Evolutionary conservation across 2,797 vertebrate species (phyloP), one percentile per base, ranked within the genome.

Genomic region (Glossophaga mutica): DNA sequence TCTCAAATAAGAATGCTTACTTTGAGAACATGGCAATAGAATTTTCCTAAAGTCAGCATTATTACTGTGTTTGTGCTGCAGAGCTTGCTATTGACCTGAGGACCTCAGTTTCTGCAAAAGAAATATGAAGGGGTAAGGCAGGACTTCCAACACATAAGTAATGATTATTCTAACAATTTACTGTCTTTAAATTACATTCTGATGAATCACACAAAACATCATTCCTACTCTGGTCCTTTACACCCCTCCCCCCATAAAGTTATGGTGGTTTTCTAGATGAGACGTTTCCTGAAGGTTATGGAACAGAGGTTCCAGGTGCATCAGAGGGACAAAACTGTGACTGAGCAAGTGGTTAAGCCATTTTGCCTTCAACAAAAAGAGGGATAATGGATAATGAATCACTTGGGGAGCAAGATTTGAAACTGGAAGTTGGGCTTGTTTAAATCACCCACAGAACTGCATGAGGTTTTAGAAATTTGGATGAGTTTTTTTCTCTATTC

Each of bases 231-330:
- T 79, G 18, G 50, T 67, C 37, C 22, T 88, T 92, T 91, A 44
- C 50, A 6, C 50, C 50, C 18, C 50, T 78, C 37, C 62, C 7
- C 10, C 39, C 46, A 94, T 65, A 93, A 85, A 79, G 24, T 77
- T 21, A 89, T 68, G 65, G 39, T 68, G 57, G 84, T 88, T 91
- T 94, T 65, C 26, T 68, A 65, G 71, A 93, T 92, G 84, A 94
- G 71, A 50, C 16, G 65, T 83, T 94, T 96, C 73, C 79, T 93
- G 68, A 87, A 42, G 39, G n/a, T 73, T 92, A 42, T 77, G 57
- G 95, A 24, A 50, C 67, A 95, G 55, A 90, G 9, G 4, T 82
- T 94, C 81, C 71, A 94, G 39, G 81, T 55, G n/a, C 1, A 34
- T 87, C 29, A 81, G 59, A 96, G 46, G 48, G 10, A 22, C n/a